Percentiles rank a stretch among this genome's conserved stretches.
Conservation (phyloP, 2,797 vertebrate species). For the Tolypeutes matacus region DNA sequence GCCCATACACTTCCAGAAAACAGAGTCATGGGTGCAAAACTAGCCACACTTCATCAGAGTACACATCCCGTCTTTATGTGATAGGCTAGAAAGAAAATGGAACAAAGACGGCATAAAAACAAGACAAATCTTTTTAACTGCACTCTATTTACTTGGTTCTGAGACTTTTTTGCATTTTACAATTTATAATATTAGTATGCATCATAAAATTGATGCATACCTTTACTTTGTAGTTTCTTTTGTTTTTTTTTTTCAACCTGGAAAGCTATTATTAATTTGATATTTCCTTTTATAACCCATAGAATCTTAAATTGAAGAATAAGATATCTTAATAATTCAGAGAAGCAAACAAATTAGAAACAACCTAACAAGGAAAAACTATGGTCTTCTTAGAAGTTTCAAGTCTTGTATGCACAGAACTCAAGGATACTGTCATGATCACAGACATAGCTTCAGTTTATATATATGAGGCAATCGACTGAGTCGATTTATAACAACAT, state of each 20-base stretch:
- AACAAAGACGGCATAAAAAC: slow-evolving; percentile 19
- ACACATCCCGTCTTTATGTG: background rate
- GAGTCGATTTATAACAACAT: background rate
- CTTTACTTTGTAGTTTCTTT: slow-evolving; percentile 19
- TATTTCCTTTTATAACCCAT: slow-evolving; percentile 26
- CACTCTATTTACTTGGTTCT: background rate
- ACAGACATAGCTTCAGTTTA: background rate
- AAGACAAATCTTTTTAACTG: slow-evolving; percentile 10
- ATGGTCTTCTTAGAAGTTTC: background rate
- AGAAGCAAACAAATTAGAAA: background rate
- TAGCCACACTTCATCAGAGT: background rate
- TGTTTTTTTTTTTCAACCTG: background rate
- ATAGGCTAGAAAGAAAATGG: background rate
- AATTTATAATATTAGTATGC: background rate
- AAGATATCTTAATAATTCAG: slow-evolving; percentile 16
- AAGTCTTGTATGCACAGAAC: background rate
- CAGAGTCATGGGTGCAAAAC: background rate
- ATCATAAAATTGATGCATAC: slow-evolving; percentile 1
- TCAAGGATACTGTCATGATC: background rate
- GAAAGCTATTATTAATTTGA: background rate
- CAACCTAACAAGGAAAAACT: background rate
- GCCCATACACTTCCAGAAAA: background rate
- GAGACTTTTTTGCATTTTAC: slow-evolving; percentile 37
- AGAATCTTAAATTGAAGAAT: slow-evolving; percentile 6
- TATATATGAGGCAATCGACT: background rate